A percentile compares a stretch with the other conserved stretches of the same genome.
Evolutionary conservation across 2,888 invertebrate species (phyloP).

Genomic region (Clusia tigrina): DNA sequence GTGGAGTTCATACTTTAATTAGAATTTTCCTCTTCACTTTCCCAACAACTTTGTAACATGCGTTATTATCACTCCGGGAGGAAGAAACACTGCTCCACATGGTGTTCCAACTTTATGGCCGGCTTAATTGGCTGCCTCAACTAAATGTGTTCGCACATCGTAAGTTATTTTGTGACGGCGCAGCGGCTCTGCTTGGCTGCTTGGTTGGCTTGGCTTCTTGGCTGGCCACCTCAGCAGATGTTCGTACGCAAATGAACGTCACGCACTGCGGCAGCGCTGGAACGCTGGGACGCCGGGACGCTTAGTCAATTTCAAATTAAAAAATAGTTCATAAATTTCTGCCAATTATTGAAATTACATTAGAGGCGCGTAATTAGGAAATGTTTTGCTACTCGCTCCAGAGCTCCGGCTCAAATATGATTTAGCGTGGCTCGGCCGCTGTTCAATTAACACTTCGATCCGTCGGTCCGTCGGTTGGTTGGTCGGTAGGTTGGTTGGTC

Average conservation of each 20-base stretch:
- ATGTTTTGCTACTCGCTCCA: constrained; percentile 4
- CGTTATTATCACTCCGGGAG: constrained; percentile 9
- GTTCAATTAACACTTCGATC: constrained; percentile 29
- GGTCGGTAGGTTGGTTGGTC: background rate
- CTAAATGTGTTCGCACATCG: constrained; percentile 49
- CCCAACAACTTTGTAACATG: background rate
- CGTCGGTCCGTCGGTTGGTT: background rate
- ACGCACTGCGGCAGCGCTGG: background rate
- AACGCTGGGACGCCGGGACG: constrained; percentile 1
- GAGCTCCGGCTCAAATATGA: background rate
- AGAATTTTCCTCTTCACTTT: constrained; percentile 3
- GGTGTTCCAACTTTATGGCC: constrained; percentile 14
- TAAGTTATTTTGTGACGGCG: constrained; percentile 39
- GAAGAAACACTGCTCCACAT: constrained; percentile 1
- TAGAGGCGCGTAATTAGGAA: constrained; percentile 51
- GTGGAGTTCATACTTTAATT: background rate
- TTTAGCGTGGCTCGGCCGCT: background rate
- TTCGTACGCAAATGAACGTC: constrained; percentile 15
- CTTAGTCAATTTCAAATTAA: constrained; percentile 30
- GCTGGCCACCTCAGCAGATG: background rate
- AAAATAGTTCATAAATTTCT: constrained; percentile 56
- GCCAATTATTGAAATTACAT: constrained; percentile 58
- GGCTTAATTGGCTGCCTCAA: constrained; percentile 33
- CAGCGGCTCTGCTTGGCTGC: too few relatives aligned
- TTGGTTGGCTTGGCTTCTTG: too few relatives aligned